A percentile compares a stretch with the other conserved stretches of the same genome.
phyloP scores from a whole-genome alignment of 1,140 invertebrate genomes.

The Bombus superbus region DNA sequence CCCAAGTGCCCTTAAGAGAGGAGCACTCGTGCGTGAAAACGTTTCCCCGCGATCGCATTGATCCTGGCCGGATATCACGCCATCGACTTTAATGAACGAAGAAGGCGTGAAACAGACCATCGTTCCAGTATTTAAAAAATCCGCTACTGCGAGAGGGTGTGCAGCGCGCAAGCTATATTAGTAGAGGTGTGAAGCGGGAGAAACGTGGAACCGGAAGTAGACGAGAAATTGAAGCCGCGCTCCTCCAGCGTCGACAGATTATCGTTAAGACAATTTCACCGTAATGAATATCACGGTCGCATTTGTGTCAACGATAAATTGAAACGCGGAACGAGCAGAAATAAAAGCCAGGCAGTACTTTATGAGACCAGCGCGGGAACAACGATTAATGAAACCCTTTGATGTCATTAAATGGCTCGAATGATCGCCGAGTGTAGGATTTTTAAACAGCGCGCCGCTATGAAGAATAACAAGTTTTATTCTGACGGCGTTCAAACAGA shows the following conservation, averaged over 20 bases:
- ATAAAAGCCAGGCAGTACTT: not conserved
- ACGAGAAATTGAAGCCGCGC: constrained; percentile 32
- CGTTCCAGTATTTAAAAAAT: constrained; percentile 51
- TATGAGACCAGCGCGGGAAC: not conserved
- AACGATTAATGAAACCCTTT: constrained; percentile 16
- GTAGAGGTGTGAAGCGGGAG: not conserved
- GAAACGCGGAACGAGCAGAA: constrained; percentile 10
- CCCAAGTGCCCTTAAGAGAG: constrained; percentile 9
- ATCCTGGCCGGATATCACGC: constrained; percentile 40
- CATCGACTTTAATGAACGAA: constrained; percentile 61
- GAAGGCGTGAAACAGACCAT: constrained; percentile 27
- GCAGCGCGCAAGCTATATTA: not conserved
- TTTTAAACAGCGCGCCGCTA: not conserved
- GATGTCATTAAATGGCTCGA: constrained; percentile 25
- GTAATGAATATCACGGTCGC: constrained; percentile 67
- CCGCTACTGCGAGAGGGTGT: not conserved
- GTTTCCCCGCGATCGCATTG: not conserved
- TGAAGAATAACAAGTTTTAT: not conserved
- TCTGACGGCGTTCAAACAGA: not conserved
- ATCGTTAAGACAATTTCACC: constrained; percentile 70
- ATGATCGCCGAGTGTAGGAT: not conserved
- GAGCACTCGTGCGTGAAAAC: not conserved
- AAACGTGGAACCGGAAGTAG: constrained; percentile 17
- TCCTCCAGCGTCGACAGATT: constrained; percentile 48
- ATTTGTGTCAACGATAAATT: constrained; percentile 56